These are phyloP conservation scores for Drosophila parabipectinata DNA, from an alignment of 1,140 invertebrate species.

Conservation along the genomic window DNA sequence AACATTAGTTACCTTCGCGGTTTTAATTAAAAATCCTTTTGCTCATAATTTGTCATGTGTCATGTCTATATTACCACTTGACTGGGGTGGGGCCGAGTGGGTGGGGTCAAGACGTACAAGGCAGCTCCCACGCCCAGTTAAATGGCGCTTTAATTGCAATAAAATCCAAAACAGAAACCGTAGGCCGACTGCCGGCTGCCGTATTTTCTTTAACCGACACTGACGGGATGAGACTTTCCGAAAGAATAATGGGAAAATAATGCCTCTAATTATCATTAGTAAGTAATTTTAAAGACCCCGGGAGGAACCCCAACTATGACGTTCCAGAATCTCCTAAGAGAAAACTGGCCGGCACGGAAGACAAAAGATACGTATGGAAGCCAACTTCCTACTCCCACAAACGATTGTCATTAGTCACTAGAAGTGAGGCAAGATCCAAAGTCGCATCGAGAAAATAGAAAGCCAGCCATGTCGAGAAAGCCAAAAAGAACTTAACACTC, in stretches of 20 bases:
- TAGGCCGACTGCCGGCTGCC: conserved; percentile 18
- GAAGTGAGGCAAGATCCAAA: conserved; percentile 46
- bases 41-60: conserved; percentile 59
- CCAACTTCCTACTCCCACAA: conserved; percentile 53
- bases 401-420: conserved; percentile 64
- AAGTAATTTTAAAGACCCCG: conserved; percentile 56
- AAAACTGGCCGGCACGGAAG: conserved; percentile 39
- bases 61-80: conserved; percentile 45
- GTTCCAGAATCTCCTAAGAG: conserved; percentile 67
- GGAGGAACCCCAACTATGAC: conserved; percentile 33
- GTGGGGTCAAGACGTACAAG: conserved; percentile 12
- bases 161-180: conserved; percentile 50
- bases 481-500: conserved; percentile 80
- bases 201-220: background rate
- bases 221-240: conserved; percentile 35
- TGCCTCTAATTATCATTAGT: conserved; percentile 78
- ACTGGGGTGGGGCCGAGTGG: conserved; percentile 25
- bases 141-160: conserved; percentile 74
- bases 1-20: conserved; percentile 53
- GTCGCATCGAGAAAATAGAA: conserved; percentile 61
- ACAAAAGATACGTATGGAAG: conserved; percentile 16
- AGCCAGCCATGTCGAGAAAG: conserved; percentile 60
- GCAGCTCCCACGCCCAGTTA: conserved; percentile 72
- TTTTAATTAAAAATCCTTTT: conserved; percentile 63
- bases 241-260: conserved; percentile 80